Conservation (phyloP, 2,888 invertebrate genomes). For the Carpatolechia fugitivella region DNA sequence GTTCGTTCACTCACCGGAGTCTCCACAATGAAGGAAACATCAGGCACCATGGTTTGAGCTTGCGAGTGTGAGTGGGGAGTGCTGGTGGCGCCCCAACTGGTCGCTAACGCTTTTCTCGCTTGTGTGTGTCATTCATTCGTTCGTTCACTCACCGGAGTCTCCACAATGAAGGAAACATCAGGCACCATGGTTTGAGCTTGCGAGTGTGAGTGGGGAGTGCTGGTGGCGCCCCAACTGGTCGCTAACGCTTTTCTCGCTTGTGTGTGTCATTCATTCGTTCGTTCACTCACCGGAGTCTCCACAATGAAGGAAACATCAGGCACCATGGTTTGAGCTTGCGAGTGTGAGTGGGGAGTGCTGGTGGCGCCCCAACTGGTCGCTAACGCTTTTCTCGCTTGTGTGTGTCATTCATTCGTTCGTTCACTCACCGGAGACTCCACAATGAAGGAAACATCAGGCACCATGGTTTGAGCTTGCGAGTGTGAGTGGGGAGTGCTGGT, state of each 20-base stretch:
- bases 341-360: slow-evolving; percentile 59
- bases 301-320: slow-evolving; percentile 85
- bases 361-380: slow-evolving; percentile 83
- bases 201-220: slow-evolving; percentile 55
- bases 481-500: slow-evolving; percentile 64
- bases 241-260: slow-evolving; percentile 88
- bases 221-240: slow-evolving; percentile 81
- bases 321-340: slow-evolving; percentile 35
- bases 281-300: slow-evolving; percentile 85
- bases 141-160: slow-evolving; percentile 84
- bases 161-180: slow-evolving; percentile 85
- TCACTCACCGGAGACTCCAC: slow-evolving; percentile 87
- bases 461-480: slow-evolving; percentile 28
- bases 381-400: slow-evolving; percentile 86
- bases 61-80: slow-evolving; percentile 51
- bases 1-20: slow-evolving; percentile 82
- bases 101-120: slow-evolving; percentile 89
- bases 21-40: slow-evolving; percentile 85
- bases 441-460: slow-evolving; percentile 84
- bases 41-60: slow-evolving; percentile 62
- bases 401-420: too few relatives aligned
- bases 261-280: too few relatives aligned
- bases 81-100: slow-evolving; percentile 81
- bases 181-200: slow-evolving; percentile 52
- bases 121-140: too few relatives aligned